phyloP scores from a whole-genome alignment of 2,888 invertebrate species.

The Dasysyrphus tricinctus region DNA sequence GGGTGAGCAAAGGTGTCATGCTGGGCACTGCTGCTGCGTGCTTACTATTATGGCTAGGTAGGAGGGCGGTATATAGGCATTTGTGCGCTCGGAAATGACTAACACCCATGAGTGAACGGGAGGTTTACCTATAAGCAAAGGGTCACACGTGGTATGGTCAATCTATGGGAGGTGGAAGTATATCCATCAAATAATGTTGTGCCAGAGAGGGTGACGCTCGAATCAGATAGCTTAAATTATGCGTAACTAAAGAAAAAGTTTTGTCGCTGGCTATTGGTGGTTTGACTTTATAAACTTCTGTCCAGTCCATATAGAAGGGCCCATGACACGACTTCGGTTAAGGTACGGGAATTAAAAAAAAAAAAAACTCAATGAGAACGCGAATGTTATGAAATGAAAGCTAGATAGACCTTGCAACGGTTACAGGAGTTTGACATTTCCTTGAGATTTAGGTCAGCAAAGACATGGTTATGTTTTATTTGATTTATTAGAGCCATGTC shows the following conservation, averaged over 20 bases:
- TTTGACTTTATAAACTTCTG: conserved; percentile 10
- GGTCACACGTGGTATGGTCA: conserved; percentile 44
- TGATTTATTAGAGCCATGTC: background rate
- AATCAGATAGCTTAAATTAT: conserved; percentile 71
- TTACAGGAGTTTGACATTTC: conserved; percentile 18
- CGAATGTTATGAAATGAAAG: conserved; percentile 14
- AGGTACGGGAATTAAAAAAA: background rate
- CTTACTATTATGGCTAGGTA: conserved; percentile 10
- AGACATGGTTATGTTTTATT: conserved; percentile 9
- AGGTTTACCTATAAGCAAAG: conserved; percentile 25
- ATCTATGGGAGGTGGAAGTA: conserved; percentile 62
- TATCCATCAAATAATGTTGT: conserved; percentile 68
- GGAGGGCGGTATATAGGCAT: conserved; percentile 53
- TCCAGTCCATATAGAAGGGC: conserved; percentile 28
- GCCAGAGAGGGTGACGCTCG: conserved; percentile 67
- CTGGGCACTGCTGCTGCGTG: conserved; percentile 66
- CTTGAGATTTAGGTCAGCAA: conserved; percentile 31
- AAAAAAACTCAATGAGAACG: background rate
- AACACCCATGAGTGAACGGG: conserved; percentile 70
- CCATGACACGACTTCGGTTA: background rate
- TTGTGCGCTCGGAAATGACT: conserved; percentile 70
- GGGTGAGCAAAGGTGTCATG: conserved; percentile 64
- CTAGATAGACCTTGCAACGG: background rate
- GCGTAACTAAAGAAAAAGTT: conserved; percentile 63
- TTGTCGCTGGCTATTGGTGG: conserved; percentile 36